These are phyloP conservation scores for Bactericera cockerelli DNA, from an alignment of 1,140 invertebrate genomes.

Conservation along the genomic window DNA sequence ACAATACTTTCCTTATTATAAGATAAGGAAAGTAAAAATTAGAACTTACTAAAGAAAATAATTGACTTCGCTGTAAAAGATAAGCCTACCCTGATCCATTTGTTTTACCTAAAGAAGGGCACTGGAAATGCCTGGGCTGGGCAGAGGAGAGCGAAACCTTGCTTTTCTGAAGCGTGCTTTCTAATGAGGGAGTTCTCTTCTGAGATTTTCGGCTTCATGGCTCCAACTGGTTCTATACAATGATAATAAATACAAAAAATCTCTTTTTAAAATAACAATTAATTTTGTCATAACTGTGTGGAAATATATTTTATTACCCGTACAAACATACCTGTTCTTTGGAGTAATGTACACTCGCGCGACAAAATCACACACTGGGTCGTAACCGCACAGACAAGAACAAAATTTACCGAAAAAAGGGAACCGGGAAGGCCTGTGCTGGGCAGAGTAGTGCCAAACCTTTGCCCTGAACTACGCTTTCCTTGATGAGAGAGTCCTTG, in stretches of 20 bases:
- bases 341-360: too few species aligned
- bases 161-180: conserved; percentile 23
- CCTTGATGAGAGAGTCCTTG: conserved; percentile 8
- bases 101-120: conserved; percentile 27
- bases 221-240: conserved; percentile 40
- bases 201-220: conserved; percentile 36
- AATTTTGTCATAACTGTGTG: too few species aligned
- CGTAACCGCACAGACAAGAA: background rate
- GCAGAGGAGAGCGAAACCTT: conserved; percentile 44
- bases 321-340: too few species aligned
- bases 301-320: too few species aligned
- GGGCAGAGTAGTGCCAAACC: conserved; percentile 43
- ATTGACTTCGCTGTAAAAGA: too few species aligned
- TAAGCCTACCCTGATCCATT: too few species aligned
- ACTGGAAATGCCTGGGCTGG: conserved; percentile 49
- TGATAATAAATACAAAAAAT: too few species aligned
- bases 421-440: conserved; percentile 49
- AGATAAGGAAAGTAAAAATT: too few species aligned
- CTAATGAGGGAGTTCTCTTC: conserved; percentile 31
- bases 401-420: conserved; percentile 41
- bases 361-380: too few species aligned
- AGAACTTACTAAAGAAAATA: too few species aligned
- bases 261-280: too few species aligned
- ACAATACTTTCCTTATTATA: too few species aligned
- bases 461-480: conserved; percentile 21